Percentiles rank a stretch among this genome's conserved stretches.
Conservation (phyloP, 2,797 vertebrate genomes). For the Sphenopsis melanotis region DNA sequence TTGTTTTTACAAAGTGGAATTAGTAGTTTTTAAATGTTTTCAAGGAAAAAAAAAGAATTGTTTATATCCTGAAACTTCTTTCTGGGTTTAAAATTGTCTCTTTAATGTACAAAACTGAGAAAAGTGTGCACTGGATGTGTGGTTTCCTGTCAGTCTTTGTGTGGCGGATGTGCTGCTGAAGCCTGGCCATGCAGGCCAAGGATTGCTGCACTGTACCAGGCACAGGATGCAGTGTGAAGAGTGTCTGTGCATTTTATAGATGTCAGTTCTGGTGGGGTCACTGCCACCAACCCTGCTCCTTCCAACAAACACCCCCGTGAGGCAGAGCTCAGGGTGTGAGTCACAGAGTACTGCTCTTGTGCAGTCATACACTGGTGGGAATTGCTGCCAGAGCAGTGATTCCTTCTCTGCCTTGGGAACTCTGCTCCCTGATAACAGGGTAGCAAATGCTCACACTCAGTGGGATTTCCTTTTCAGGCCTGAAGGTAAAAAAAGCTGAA, state of each 20-base stretch:
- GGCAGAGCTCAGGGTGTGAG: neutral
- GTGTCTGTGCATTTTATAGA: neutral
- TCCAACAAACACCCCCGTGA: neutral
- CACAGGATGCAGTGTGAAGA: neutral
- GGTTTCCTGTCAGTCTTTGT: neutral
- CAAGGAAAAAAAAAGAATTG: neutral
- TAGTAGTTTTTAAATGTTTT: neutral
- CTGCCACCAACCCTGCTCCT: neutral
- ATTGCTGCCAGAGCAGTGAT: neutral
- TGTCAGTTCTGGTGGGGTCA: neutral
- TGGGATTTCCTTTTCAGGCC: neutral
- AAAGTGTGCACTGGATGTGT: neutral
- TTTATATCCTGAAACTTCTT: neutral
- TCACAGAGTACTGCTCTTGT: neutral
- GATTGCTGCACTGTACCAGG: neutral
- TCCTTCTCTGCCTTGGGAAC: neutral
- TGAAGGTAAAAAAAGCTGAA: neutral
- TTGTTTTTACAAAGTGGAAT: neutral
- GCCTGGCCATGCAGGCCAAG: neutral
- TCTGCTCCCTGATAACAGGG: neutral
- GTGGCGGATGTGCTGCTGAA: neutral
- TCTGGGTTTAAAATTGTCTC: neutral
- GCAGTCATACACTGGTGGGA: neutral
- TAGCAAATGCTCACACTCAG: neutral
- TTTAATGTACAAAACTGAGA: neutral